A percentile compares a stretch with the other conserved stretches of the same genome.
Evolutionary conservation across 1,140 invertebrate species (phyloP).

Genomic region (Bilobella aurantiaca): DNA sequence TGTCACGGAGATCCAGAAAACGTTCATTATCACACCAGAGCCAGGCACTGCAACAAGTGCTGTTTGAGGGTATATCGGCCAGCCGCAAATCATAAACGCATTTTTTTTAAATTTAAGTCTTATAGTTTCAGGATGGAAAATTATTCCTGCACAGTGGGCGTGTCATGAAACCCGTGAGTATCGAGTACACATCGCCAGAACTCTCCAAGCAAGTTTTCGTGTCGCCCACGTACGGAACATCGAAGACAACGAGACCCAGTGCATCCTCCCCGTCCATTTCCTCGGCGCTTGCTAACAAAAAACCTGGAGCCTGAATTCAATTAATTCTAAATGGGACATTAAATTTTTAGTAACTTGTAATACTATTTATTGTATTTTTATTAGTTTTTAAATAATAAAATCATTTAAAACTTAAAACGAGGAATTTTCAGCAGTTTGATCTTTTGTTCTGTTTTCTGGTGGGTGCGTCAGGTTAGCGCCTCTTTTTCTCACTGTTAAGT

Average conservation of each 20-base stretch:
- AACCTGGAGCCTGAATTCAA: neutral
- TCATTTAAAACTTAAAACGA: no score
- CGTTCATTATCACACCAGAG: conserved; percentile 11
- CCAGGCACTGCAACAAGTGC: conserved; percentile 31
- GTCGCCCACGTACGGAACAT: conserved; percentile 1
- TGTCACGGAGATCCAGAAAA: conserved; percentile 24
- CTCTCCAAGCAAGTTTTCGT: conserved; percentile 10
- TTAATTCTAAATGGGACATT: neutral
- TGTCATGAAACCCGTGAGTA: conserved; percentile 28
- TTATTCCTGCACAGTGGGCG: conserved; percentile 26
- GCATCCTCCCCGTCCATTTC: neutral
- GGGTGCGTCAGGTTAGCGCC: no score
- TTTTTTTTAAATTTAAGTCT: neutral
- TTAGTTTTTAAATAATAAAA: no score
- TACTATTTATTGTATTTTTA: no score
- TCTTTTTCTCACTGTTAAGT: no score
- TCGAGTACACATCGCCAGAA: conserved; percentile 14
- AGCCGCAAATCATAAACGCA: neutral
- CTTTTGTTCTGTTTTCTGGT: no score
- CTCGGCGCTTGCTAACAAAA: no score
- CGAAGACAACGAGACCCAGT: neutral
- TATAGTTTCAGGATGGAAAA: conserved; percentile 33
- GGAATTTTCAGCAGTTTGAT: no score
- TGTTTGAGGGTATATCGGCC: conserved; percentile 22
- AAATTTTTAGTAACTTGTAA: neutral